These are phyloP conservation scores for Nephrotoma flavescens DNA, from an alignment of 2,888 invertebrate genomes.

Conservation along the genomic window DNA sequence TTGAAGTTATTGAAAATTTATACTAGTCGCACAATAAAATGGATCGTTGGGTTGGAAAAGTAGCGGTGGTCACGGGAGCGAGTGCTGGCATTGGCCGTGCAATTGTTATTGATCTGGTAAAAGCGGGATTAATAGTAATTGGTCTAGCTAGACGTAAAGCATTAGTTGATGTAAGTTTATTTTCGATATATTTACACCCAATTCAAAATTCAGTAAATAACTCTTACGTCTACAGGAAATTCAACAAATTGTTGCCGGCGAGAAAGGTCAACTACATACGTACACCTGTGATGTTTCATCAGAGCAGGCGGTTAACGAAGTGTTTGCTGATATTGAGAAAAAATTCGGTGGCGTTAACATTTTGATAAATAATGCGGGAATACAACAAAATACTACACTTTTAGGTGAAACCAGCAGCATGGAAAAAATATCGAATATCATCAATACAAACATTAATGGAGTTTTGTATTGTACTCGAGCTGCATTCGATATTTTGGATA, in stretches of 20 bases:
- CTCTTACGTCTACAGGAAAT: not conserved
- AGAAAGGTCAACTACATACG: slow-evolving; percentile 19
- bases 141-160: slow-evolving; percentile 37
- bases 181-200: not conserved
- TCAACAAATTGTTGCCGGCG: slow-evolving; percentile 12
- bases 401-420: slow-evolving; percentile 14
- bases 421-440: slow-evolving; percentile 22
- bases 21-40: slow-evolving; percentile 17
- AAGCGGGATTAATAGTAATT: slow-evolving; percentile 38
- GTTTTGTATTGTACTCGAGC: slow-evolving; percentile 30
- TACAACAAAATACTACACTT: not conserved
- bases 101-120: slow-evolving; percentile 30
- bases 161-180: slow-evolving; percentile 23
- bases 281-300: slow-evolving; percentile 35
- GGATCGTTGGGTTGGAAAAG: slow-evolving; percentile 44
- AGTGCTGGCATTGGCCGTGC: slow-evolving; percentile 46
- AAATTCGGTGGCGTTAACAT: slow-evolving; percentile 38
- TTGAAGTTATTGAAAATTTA: not conserved
- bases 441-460: slow-evolving; percentile 33
- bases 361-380: slow-evolving; percentile 41
- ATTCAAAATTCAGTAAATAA: not conserved
- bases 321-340: slow-evolving; percentile 37
- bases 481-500: slow-evolving; percentile 35
- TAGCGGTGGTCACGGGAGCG: slow-evolving; percentile 48
- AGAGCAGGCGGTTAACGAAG: slow-evolving; percentile 36